Percentiles rank a stretch among this genome's conserved stretches.
Evolutionary conservation across 2,797 vertebrate genomes (phyloP).

Genomic region (Cheirogaleus major): DNA sequence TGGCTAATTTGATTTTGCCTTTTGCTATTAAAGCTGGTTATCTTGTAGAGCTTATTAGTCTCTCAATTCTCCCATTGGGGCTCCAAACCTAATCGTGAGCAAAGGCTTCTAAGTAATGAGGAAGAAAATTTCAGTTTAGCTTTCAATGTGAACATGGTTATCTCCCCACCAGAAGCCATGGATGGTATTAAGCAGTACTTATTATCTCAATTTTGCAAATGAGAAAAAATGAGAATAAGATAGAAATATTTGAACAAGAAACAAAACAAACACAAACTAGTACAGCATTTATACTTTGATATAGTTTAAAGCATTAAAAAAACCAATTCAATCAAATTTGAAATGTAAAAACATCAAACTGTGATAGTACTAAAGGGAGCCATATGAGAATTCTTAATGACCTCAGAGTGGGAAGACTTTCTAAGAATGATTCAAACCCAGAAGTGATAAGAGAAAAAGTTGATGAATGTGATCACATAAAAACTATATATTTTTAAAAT

Average conservation of each 20-base stretch:
- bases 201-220: neutral
- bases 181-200: neutral
- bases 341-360: neutral
- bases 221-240: slow-evolving; percentile 5
- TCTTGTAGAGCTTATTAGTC: neutral
- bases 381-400: neutral
- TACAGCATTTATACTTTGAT: neutral
- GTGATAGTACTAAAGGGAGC: neutral
- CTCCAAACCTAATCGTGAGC: neutral
- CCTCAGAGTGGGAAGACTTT: neutral
- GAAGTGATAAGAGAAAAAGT: neutral
- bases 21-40: neutral
- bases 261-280: neutral
- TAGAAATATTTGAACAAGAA: slow-evolving; percentile 5
- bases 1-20: slow-evolving; percentile 4
- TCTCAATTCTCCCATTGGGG: neutral
- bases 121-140: neutral
- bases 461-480: neutral
- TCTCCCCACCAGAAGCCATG: neutral
- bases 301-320: neutral
- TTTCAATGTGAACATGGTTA: neutral
- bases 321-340: neutral
- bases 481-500: neutral
- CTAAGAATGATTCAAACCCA: neutral
- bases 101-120: neutral